Conservation (phyloP, 37 sponge, comb jelly and placozoan species). For the Oopsacas minuta region DNA sequence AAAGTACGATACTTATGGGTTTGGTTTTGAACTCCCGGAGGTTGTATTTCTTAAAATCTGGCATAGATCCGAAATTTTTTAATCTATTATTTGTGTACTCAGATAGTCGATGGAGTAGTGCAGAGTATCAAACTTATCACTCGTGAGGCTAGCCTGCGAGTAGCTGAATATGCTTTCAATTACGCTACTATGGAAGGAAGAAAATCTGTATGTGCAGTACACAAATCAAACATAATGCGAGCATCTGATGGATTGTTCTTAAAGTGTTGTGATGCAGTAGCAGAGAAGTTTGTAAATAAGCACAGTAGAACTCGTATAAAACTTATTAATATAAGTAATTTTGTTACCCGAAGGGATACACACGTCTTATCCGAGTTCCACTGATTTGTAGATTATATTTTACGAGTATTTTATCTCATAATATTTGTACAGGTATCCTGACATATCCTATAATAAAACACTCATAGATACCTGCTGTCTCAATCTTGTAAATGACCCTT, state of each 20-base stretch:
- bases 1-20: too few relatives aligned
- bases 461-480: constrained; percentile 76
- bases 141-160: constrained; percentile 63
- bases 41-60: too few relatives aligned
- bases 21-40: too few relatives aligned
- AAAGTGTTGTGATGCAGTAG: constrained; percentile 69
- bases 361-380: too few relatives aligned
- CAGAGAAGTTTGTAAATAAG: constrained; percentile 27
- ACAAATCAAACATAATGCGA: constrained; percentile 96
- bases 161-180: constrained; percentile 97
- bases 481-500: constrained; percentile 74
- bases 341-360: too few relatives aligned
- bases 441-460: constrained; percentile 65
- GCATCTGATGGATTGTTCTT: constrained; percentile 82
- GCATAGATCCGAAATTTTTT: too few relatives aligned
- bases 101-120: constrained; percentile 97
- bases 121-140: constrained; percentile 99
- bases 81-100: too few relatives aligned
- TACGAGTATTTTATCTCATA: too few relatives aligned
- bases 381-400: too few relatives aligned
- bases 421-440: constrained; percentile 30
- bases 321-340: too few relatives aligned
- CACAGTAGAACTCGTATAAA: not conserved
- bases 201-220: constrained; percentile 75
- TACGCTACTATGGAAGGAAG: constrained; percentile 66